Percentiles rank a stretch among this genome's conserved stretches.
These are phyloP conservation scores for Apoderus coryli DNA, from an alignment of 2,888 invertebrate genomes.

Conservation along the genomic window DNA sequence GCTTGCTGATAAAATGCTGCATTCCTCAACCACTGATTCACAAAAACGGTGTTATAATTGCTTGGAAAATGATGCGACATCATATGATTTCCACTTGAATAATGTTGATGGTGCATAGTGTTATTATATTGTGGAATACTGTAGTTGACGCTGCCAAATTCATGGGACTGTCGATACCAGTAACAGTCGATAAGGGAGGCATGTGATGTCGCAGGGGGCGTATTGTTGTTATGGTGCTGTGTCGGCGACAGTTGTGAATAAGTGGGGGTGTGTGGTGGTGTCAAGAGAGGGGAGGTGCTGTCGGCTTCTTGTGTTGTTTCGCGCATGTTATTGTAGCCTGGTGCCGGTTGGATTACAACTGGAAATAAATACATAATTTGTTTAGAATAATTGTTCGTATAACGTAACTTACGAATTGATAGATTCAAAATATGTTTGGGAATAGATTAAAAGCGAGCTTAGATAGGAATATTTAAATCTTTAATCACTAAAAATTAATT, in stretches of 20 bases:
- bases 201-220: slow-evolving; percentile 17
- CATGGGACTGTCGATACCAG: slow-evolving; percentile 33
- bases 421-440: no score
- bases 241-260: slow-evolving; percentile 31
- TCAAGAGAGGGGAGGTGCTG: slow-evolving; percentile 40
- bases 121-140: no score
- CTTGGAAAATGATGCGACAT: slow-evolving; percentile 19
- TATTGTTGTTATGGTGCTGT: no score
- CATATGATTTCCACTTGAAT: slow-evolving; percentile 11
- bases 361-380: slow-evolving; percentile 7
- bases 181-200: slow-evolving; percentile 16
- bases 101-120: slow-evolving; percentile 28
- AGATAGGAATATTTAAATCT: no score
- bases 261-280: slow-evolving; percentile 61
- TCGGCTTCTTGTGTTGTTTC: slow-evolving; percentile 31
- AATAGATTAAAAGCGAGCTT: no score
- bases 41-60: slow-evolving; percentile 42
- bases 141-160: no score
- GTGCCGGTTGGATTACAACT: slow-evolving; percentile 6
- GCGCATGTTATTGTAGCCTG: slow-evolving; percentile 1
- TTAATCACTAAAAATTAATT: no score
- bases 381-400: no score
- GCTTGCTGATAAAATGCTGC: slow-evolving; percentile 53
- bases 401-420: no score
- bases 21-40: slow-evolving; percentile 62